phyloP scores from a whole-genome alignment of 2,797 vertebrate genomes.

The Catharus ustulatus region DNA sequence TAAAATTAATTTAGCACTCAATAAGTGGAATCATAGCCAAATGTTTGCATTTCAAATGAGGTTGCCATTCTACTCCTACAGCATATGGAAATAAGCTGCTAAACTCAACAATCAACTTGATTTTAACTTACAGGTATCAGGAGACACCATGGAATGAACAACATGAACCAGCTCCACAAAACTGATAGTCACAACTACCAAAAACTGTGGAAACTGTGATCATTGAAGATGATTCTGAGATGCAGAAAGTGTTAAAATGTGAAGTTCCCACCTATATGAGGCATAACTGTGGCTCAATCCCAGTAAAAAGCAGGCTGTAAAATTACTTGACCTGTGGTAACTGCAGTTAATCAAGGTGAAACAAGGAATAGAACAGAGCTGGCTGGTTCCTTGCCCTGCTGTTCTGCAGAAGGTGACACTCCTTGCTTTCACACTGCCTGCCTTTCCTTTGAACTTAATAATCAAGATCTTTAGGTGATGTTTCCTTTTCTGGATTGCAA shows the following conservation, averaged over 20 bases:
- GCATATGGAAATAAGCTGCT: neutral
- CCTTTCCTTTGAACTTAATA: neutral
- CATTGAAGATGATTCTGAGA: neutral
- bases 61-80: neutral
- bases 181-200: neutral
- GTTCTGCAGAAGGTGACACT: neutral
- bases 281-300: neutral
- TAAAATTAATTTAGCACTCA: conserved; percentile 37
- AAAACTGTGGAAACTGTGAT: neutral
- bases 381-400: neutral
- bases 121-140: neutral
- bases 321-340: neutral
- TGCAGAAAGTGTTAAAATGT: neutral
- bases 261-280: neutral
- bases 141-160: neutral
- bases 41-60: neutral
- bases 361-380: neutral
- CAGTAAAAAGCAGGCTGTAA: neutral
- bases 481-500: neutral
- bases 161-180: neutral
- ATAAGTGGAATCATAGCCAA: conserved; percentile 11
- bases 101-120: neutral
- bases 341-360: conserved; percentile 9
- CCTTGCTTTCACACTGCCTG: neutral
- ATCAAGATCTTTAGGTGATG: neutral